Evolutionary conservation across 2,888 invertebrate genomes (phyloP), one percentile per base, ranked within the genome.

Genomic region (Pilophorus perplexus): DNA sequence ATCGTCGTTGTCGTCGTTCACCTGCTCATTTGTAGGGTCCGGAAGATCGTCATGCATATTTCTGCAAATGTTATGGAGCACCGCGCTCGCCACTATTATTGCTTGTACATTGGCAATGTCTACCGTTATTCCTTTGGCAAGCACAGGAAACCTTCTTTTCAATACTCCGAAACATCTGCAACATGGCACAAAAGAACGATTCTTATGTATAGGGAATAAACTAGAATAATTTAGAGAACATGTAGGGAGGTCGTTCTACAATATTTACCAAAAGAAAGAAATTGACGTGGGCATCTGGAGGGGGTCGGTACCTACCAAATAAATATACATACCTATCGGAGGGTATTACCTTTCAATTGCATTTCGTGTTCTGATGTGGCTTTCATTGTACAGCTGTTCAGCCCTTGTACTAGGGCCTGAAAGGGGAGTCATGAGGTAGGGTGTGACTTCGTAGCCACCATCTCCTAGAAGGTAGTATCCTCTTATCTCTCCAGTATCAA

Each of bases 71-170:
- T 44, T 44, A 20, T 44, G 44, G 20, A 3, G 44, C 18, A 44
- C 44, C 10, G 44, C 44, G 44, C 44, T 16, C 44, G 44, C 44
- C n/a, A 44, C 44, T 16, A 44, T 44, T n/a, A 44, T 44, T 44
- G 44, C 44, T 44, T 44, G 44, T 2, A 44, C 44, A 5, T 44
- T 44, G 18, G 18, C 44, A n/a, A 5, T 18, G 3, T 44, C 44
- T 16, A 44, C 44, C 18, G 44, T 44, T 16, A 44, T 44, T 44
- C 44, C 44, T 44, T 44, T 44, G 44, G 16, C 18, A 18, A 44
- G 44, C 44, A 44, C 3, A 44, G 44, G 44, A 18, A 44, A 44
- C 18, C 14, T 3, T 44, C 38, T 44, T 44, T 44, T 44, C 16
- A 44, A 18, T 10, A 44, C 44, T n/a, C 44, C 20, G 44, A 44